These are phyloP conservation scores for Brachionus asplanchnoidis DNA, from an alignment of 1,140 invertebrate genomes.

Conservation along the genomic window DNA sequence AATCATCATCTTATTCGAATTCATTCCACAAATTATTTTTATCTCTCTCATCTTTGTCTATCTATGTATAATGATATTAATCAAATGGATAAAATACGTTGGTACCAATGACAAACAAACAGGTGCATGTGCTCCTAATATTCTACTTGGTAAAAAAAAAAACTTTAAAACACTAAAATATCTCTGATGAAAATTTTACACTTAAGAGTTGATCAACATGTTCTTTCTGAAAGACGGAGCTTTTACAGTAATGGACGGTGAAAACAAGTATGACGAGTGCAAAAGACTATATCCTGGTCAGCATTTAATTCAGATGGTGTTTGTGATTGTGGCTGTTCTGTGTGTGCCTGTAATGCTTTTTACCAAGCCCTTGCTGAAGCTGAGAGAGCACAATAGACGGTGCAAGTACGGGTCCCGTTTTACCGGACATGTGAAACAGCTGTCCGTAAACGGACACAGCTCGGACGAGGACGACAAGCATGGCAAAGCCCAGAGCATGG, in stretches of 20 bases:
- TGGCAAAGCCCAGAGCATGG: neutral
- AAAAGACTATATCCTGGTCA: slow-evolving; percentile 35
- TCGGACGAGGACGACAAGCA: slow-evolving; percentile 12
- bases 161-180: neutral
- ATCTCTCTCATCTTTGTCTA: slow-evolving; percentile 83
- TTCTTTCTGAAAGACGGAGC: slow-evolving; percentile 58
- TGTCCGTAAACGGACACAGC: neutral
- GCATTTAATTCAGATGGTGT: slow-evolving; percentile 61
- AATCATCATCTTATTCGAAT: slow-evolving; percentile 79
- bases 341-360: slow-evolving; percentile 88
- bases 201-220: slow-evolving; percentile 63
- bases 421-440: neutral
- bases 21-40: slow-evolving; percentile 87
- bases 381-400: neutral
- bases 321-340: slow-evolving; percentile 69
- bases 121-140: slow-evolving; percentile 61
- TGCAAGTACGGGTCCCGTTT: neutral
- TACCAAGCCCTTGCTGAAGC: slow-evolving; percentile 69
- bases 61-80: slow-evolving; percentile 79
- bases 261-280: neutral
- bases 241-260: neutral
- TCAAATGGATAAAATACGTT: slow-evolving; percentile 80
- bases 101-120: slow-evolving; percentile 54
- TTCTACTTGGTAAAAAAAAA: slow-evolving; percentile 61
- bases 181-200: neutral